Evolutionary conservation across 2,888 invertebrate species (phyloP), one percentile per base, ranked within the genome.

Genomic region (Branchipolynoe longqiensis): DNA sequence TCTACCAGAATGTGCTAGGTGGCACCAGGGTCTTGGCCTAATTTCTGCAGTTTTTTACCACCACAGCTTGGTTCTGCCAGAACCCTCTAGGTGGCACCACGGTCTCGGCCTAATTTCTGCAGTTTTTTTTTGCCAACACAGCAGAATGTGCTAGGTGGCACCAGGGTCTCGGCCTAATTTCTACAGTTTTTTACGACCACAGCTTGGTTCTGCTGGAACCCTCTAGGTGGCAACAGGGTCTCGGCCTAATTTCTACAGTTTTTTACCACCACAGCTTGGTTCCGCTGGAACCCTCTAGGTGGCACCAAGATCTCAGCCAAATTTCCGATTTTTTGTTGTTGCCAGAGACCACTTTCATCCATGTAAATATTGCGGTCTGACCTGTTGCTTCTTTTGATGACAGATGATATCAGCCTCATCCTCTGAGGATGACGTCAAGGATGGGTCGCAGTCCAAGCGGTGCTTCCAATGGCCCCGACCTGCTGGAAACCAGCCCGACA

Each of bases 361-460:
- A 48, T 18, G 18, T 48, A 48, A 12, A 48, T 48, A 48, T 18
- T 8, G 8, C 8, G 8, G 48, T 48, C 8, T 48, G 48, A 48
- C 18, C 18, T 48, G 18, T 18, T 18, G 8, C 18, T 12, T 48
- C 8, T 8, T 8, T 18, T 18, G 8, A 48, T 48, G 8, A 8
- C 18, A 8, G 18, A 12, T 48, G 48, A 48, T 18, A 8, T 48
- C 18, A 8, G 8, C 69, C 14, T 62, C 73, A 38, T 78, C 78
- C 1, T 78, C 78, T 14, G 78, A 78, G 28, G 78, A 78, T 78
- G 78, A 78, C 28, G 78, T 78, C 78, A 78, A 54, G 31, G 78
- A 78, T 25, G 54, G 41, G 48, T 48, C 48, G 31, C 25, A 48
- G 25, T 28, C 48, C 6, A 25, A 33, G 48, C 41, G 78, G 18